Base-by-base conservation (phyloP, 2,113 vertebrate genomes). In the Gallinago paraguaiae region DNA sequence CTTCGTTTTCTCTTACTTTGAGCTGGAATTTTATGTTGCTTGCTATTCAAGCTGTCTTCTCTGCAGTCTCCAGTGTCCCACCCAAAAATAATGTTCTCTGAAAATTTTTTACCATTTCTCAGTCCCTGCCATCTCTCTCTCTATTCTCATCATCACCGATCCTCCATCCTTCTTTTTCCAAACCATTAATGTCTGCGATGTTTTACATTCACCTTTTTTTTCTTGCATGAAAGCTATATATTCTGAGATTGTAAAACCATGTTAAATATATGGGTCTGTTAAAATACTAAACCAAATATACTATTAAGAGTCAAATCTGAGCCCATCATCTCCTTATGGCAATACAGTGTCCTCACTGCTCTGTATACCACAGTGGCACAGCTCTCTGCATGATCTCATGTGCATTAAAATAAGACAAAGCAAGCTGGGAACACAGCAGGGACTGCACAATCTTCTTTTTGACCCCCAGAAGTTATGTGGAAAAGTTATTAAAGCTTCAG, bases 401-500 rank as follows among this genome's bases (percentile, higher is more conserved):
- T 76, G 89, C 57, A 45, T 91, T 87, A 82, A 92, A 93, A 69
- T 30, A 88, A 65, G 54, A 93, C 75, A 95, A 79, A 87, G 81
- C 91, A 94, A 88, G 46, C 82, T 90, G 83, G 68, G 48, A 88
- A 92, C 68, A 78, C 68, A 94, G 89, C 77, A 86, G 22, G 43
- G 57, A 60, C 57, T 48, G 74, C 27, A 43, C 43, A 74, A 46
- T 71, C 76, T 54, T 92, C 59, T 78, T 81, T 72, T 11, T 72
- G 89, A 92, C 81, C 86, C 77, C 59, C 33, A 82, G 51, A 96
- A 92, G 74, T 89, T 91, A 91, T 5, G 11, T 50, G 33, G 53
- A 76, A 41, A 92, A 95, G 61, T 92, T 95, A 94, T 61, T 95
- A 97, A 84, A 84, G 39, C 68, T 92, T 89, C 57, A 89, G 72